phyloP scores from a whole-genome alignment of 2,888 invertebrate species.

The Phalangium opilio region DNA sequence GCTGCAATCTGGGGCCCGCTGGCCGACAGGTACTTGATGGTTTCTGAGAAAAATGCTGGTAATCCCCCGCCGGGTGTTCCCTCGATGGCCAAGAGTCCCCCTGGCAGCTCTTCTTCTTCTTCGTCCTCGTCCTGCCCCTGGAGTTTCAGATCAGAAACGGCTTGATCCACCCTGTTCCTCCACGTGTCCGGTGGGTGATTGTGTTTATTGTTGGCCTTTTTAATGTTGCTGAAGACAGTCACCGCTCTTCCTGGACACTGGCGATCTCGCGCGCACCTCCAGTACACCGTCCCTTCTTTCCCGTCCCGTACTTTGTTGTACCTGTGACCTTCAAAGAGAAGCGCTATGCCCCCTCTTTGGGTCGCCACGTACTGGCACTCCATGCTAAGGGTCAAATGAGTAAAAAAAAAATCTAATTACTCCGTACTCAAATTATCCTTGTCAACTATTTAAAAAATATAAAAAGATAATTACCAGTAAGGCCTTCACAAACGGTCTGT shows the following conservation, averaged over 20 bases:
- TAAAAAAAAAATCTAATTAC: too few relatives aligned
- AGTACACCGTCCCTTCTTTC: constrained; percentile 23
- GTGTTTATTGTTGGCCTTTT: constrained; percentile 24
- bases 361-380: constrained; percentile 24
- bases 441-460: too few relatives aligned
- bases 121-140: constrained; percentile 8
- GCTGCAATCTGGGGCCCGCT: constrained; percentile 21
- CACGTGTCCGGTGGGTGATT: constrained; percentile 23
- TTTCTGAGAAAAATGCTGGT: constrained; percentile 21
- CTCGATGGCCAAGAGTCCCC: not conserved
- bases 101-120: constrained; percentile 10
- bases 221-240: constrained; percentile 23
- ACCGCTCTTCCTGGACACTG: constrained; percentile 24
- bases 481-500: too few relatives aligned
- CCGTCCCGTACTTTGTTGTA: constrained; percentile 24
- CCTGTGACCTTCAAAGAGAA: constrained; percentile 23
- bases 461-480: too few relatives aligned
- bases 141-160: constrained; percentile 16
- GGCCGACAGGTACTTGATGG: constrained; percentile 21
- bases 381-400: too few relatives aligned
- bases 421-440: too few relatives aligned
- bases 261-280: constrained; percentile 23
- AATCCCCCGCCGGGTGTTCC: constrained; percentile 6
- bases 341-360: constrained; percentile 23
- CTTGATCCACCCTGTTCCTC: constrained; percentile 18